Conservation (phyloP, 1,140 invertebrate genomes). For the Telenomus remus region DNA sequence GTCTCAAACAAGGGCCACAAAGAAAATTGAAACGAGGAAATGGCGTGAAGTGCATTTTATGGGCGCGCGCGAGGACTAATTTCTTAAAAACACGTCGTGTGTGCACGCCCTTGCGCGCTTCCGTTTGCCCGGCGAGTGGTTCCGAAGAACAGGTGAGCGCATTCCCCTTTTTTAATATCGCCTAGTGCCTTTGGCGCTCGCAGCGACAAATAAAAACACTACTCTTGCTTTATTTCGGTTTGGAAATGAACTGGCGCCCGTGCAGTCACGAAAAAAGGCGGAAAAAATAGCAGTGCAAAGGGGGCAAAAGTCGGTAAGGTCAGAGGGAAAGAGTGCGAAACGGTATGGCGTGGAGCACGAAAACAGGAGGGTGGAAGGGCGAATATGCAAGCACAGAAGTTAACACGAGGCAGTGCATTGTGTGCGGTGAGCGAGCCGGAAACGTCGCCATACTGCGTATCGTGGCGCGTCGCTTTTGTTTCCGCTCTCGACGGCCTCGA, state of each 20-base stretch:
- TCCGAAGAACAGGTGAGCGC: slow-evolving; percentile 42
- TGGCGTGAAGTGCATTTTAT: slow-evolving; percentile 21
- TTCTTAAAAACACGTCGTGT: slow-evolving; percentile 70
- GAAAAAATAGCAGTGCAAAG: too few relatives aligned
- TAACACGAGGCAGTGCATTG: slow-evolving; percentile 72
- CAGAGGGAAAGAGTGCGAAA: slow-evolving; percentile 41
- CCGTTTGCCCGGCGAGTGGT: slow-evolving; percentile 67
- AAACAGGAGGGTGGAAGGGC: slow-evolving; percentile 53
- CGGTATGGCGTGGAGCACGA: slow-evolving; percentile 36
- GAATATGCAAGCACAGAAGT: slow-evolving; percentile 66
- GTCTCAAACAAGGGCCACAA: slow-evolving; percentile 1
- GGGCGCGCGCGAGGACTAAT: slow-evolving; percentile 66
- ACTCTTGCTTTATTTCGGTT: slow-evolving; percentile 38
- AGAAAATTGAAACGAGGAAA: slow-evolving; percentile 7
- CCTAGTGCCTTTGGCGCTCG: slow-evolving; percentile 62
- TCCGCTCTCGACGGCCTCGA: slow-evolving; percentile 69
- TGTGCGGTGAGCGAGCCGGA: slow-evolving; percentile 75
- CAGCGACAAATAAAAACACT: slow-evolving; percentile 50
- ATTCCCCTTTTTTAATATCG: slow-evolving; percentile 69
- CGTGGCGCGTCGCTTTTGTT: slow-evolving; percentile 71
- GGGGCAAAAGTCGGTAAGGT: slow-evolving; percentile 40
- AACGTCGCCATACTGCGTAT: slow-evolving; percentile 73
- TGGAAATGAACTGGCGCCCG: slow-evolving; percentile 29
- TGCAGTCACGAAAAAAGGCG: slow-evolving; percentile 20
- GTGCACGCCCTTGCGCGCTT: slow-evolving; percentile 37